Base-by-base conservation (phyloP, 2,888 invertebrate species). In the Mamestra brassicae region DNA sequence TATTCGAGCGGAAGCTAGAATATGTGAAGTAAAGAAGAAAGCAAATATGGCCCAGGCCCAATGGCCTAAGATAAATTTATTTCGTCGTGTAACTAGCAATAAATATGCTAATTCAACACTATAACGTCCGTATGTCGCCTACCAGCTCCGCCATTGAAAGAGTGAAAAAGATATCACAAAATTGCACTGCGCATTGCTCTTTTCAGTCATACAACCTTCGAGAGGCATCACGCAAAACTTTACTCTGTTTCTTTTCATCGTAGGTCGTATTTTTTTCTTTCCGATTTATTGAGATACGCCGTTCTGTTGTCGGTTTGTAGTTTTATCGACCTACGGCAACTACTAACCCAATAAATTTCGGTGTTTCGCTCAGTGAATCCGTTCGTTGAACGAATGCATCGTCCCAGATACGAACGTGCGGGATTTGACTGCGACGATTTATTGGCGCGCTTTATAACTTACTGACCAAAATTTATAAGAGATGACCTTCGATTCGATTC, bases 271-370 rank as follows among this genome's bases (percentile, higher is more conserved):
- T 93, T 94, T 95, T 94, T 93, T 88, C 88, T 86, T 85, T 86
- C 87, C 87, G 84, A 93, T 93, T 92, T 90, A 89, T 90, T 88
- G 92, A 95, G 92, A 93, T 95, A 95, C 93, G 94, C 85, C 94
- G 84, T 96, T 96, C 89, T 91, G 90, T 87, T 89, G 89, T 90
- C 88, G 91, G 88, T 87, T 82, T 88, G 89, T 92, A 94, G 94
- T 95, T 96, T 96, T 96, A 96, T 96, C 96, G 96, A 96, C 96
- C 96, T 96, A 95, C 93, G 94, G 96, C 94, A 93, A 96, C 96
- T 96, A 96, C 96, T 96, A 96, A 96, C 96, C 96, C 91, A 96
- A 96, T 96, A 96, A 96, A 96, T 96, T 96, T 96, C 90, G 95
- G 96, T 95, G 96, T 96, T 96, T 96, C 96, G 95, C 94, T 95